These are phyloP conservation scores for Amniataba percoides DNA, from an alignment of 2,797 vertebrate genomes.

Conservation along the genomic window DNA sequence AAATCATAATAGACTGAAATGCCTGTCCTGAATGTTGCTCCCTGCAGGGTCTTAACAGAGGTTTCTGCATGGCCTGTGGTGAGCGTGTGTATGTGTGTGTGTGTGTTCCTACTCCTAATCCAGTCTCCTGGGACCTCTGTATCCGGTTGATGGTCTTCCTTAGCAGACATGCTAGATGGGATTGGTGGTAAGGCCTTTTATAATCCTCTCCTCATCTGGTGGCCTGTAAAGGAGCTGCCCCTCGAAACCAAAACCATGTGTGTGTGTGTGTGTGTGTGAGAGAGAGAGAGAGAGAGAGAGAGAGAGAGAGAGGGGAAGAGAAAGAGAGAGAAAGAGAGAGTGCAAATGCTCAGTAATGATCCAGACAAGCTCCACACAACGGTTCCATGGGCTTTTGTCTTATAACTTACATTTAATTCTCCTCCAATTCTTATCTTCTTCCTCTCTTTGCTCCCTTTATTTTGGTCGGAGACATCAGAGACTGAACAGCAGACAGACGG, in stretches of 20 bases:
- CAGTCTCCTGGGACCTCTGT: conserved; percentile 56
- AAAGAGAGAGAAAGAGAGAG: no score
- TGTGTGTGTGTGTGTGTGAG: conserved; percentile 1
- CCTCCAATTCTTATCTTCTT: conserved; percentile 1
- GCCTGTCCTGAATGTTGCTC: conserved; percentile 44
- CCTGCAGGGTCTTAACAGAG: conserved; percentile 56
- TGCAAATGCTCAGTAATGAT: conserved; percentile 38
- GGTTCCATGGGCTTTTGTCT: conserved; percentile 40
- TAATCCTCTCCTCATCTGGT: conserved; percentile 72
- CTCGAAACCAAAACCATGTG: conserved; percentile 44
- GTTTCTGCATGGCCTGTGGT: conserved; percentile 46
- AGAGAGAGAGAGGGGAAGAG: not conserved
- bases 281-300: not conserved
- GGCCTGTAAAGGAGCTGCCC: conserved; percentile 63
- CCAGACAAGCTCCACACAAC: conserved; percentile 20
- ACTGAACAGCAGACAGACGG: conserved; percentile 40
- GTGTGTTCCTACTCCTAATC: conserved; percentile 61
- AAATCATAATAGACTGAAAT: conserved; percentile 44
- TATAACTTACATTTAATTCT: conserved; percentile 21
- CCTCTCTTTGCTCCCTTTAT: conserved; percentile 16
- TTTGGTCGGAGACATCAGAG: conserved; percentile 26
- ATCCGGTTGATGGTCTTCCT: conserved; percentile 66
- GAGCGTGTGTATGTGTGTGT: conserved; percentile 28
- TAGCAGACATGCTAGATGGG: conserved; percentile 65
- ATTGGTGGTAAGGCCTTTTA: conserved; percentile 54